Evolutionary conservation across 2,797 vertebrate genomes (phyloP).

Genomic region (Propithecus deckenii): DNA sequence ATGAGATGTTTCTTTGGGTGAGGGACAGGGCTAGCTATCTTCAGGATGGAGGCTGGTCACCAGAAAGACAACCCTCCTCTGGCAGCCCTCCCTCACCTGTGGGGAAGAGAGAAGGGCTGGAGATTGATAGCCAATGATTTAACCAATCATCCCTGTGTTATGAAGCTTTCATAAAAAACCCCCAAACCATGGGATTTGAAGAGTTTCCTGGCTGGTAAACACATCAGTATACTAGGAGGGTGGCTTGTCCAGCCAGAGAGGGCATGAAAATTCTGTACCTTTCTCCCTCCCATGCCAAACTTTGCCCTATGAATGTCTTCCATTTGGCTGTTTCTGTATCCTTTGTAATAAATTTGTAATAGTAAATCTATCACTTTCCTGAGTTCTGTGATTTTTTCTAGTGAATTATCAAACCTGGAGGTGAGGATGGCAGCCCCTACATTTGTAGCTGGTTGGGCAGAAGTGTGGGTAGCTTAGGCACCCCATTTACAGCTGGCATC

Average conservation of each 20-base stretch:
- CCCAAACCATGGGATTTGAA: background rate
- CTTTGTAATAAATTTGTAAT: background rate
- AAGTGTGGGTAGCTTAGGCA: background rate
- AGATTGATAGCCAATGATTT: background rate
- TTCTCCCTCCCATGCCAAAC: background rate
- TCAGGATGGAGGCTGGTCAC: background rate
- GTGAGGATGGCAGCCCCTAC: background rate
- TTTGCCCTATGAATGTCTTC: background rate
- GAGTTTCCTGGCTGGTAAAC: background rate
- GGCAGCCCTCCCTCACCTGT: background rate
- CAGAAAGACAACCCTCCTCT: background rate
- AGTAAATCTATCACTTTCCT: background rate
- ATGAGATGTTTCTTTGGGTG: background rate
- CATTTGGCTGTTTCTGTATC: background rate
- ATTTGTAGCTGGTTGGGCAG: background rate
- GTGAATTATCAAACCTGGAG: background rate
- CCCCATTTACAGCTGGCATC: background rate
- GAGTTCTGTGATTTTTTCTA: background rate
- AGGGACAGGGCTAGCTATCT: background rate
- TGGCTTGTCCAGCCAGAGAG: background rate
- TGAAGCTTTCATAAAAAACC: background rate
- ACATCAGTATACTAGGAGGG: background rate
- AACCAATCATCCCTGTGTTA: background rate
- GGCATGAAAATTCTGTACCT: rapidly evolving
- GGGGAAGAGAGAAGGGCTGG: background rate